Conservation (phyloP, 1,140 invertebrate genomes). For the Asbolus verrucosus region DNA sequence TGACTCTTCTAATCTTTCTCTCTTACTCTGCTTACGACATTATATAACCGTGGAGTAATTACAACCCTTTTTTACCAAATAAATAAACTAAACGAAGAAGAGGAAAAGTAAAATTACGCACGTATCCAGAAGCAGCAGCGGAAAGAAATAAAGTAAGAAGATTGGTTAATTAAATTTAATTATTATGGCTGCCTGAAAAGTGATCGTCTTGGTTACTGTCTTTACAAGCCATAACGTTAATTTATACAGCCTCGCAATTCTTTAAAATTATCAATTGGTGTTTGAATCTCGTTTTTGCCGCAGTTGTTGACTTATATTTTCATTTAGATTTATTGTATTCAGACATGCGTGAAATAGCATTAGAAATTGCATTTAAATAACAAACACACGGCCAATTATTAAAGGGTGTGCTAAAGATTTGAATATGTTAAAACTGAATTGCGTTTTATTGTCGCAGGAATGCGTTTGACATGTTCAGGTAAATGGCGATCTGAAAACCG, state of each 20-base stretch:
- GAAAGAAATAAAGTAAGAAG: too few relatives aligned
- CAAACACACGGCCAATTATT: slow-evolving; percentile 33
- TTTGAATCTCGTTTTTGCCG: slow-evolving; percentile 12
- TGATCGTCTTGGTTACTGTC: background rate
- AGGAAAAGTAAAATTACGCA: too few relatives aligned
- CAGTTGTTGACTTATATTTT: slow-evolving; percentile 28
- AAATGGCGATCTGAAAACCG: slow-evolving; percentile 36
- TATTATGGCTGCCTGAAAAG: too few relatives aligned
- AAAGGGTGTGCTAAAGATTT: slow-evolving; percentile 23
- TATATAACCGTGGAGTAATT: too few relatives aligned
- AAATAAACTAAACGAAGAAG: too few relatives aligned
- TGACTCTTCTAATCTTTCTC: too few relatives aligned
- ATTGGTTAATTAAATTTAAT: too few relatives aligned
- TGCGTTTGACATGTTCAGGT: slow-evolving; percentile 14
- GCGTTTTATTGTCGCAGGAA: slow-evolving; percentile 9
- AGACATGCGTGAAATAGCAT: slow-evolving; percentile 38
- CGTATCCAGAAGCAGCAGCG: too few relatives aligned
- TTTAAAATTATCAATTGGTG: slow-evolving; percentile 20
- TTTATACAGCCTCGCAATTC: slow-evolving; percentile 9
- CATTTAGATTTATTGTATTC: slow-evolving; percentile 34
- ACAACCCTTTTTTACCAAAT: too few relatives aligned
- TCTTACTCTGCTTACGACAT: too few relatives aligned
- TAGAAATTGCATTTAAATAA: slow-evolving; percentile 36
- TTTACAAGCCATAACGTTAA: slow-evolving; percentile 2
- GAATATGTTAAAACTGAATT: slow-evolving; percentile 11